Conservation (phyloP, 2,888 invertebrate genomes). For the Leptopilina drosophilae region DNA sequence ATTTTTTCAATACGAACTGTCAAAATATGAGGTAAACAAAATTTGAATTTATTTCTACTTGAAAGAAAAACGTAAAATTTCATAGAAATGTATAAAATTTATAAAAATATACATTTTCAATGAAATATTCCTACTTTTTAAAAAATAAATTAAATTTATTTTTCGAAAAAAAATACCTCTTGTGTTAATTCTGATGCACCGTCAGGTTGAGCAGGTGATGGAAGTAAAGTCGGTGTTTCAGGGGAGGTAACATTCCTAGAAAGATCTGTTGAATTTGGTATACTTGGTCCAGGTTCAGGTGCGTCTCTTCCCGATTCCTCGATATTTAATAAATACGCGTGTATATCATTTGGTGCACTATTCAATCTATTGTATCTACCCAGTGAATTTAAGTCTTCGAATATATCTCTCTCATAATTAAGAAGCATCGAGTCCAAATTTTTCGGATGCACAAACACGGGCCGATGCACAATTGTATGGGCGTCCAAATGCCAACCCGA, state of each 20-base stretch:
- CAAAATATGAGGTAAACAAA: too few species aligned
- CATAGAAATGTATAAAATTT: too few species aligned
- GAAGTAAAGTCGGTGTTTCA: constrained; percentile 62
- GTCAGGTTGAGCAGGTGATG: constrained; percentile 61
- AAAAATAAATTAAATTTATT: too few species aligned
- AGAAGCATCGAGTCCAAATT: constrained; percentile 84
- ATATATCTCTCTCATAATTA: constrained; percentile 85
- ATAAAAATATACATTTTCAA: too few species aligned
- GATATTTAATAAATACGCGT: constrained; percentile 82
- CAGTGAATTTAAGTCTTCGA: constrained; percentile 85
- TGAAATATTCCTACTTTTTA: too few species aligned
- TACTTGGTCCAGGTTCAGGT: constrained; percentile 64
- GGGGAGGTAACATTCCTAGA: constrained; percentile 63
- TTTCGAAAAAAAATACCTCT: constrained; percentile 71
- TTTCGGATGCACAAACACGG: constrained; percentile 84
- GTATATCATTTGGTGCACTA: constrained; percentile 79
- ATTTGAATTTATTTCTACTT: too few species aligned
- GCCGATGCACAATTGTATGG: constrained; percentile 79
- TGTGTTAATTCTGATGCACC: constrained; percentile 74
- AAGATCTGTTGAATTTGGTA: constrained; percentile 59
- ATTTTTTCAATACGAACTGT: too few species aligned
- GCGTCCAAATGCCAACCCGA: constrained; percentile 84
- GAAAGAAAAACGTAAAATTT: too few species aligned
- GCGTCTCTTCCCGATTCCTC: constrained; percentile 72
- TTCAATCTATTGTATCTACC: constrained; percentile 81